Conservation (phyloP, 2,888 invertebrate genomes). For the Ptychoptera albimana region DNA sequence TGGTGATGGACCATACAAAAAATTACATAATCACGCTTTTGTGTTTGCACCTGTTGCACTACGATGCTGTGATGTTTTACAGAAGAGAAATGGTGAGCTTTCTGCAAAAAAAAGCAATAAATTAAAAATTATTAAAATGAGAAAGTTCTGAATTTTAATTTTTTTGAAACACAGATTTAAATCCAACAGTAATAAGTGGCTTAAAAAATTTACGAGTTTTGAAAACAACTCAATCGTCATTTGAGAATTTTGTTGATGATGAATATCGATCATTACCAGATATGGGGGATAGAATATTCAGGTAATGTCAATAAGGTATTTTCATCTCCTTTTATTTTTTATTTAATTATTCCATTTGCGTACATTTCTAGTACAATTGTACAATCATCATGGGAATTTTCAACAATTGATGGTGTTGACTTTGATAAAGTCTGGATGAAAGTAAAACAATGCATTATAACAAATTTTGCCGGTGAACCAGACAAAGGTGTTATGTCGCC, state of each 20-base stretch:
- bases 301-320: constrained; percentile 19
- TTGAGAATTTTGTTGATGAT: constrained; percentile 63
- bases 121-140: too few species aligned
- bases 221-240: constrained; percentile 69
- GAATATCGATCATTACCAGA: constrained; percentile 63
- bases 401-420: constrained; percentile 43
- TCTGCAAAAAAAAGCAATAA: too few species aligned
- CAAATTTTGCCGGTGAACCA: constrained; percentile 61
- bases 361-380: constrained; percentile 46
- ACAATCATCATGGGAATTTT: constrained; percentile 58
- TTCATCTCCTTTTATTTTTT: neutral
- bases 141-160: constrained; percentile 4
- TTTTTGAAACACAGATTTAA: constrained; percentile 34
- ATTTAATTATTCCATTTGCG: neutral
- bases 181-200: constrained; percentile 46
- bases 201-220: constrained; percentile 52
- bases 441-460: constrained; percentile 52
- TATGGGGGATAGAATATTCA: constrained; percentile 56
- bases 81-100: constrained; percentile 46
- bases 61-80: constrained; percentile 51
- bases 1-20: constrained; percentile 29
- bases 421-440: constrained; percentile 54
- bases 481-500: constrained; percentile 56
- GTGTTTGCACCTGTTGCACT: constrained; percentile 48
- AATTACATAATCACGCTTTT: constrained; percentile 61